Conservation (phyloP, 1,140 invertebrate genomes). For the Manduca sexta region DNA sequence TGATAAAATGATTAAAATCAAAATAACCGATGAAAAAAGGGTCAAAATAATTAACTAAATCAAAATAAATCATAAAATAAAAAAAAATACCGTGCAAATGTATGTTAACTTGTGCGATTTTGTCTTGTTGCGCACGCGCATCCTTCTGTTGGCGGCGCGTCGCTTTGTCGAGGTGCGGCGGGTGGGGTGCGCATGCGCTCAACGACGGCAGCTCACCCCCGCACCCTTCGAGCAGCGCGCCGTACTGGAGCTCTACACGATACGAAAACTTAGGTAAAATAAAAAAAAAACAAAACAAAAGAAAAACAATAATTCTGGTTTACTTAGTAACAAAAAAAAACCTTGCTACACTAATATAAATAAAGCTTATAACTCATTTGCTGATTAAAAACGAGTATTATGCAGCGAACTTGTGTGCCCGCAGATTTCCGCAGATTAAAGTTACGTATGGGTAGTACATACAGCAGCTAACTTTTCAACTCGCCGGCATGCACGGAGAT, state of each 20-base stretch:
- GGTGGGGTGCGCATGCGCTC: slow-evolving; percentile 63
- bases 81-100: slow-evolving; percentile 86
- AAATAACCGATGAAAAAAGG: slow-evolving; percentile 1
- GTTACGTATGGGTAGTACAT: no score
- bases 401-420: no score
- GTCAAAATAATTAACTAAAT: slow-evolving; percentile 21
- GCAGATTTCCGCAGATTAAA: no score
- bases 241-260: slow-evolving; percentile 59
- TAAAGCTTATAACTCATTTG: no score
- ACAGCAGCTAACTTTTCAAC: no score
- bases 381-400: no score
- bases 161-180: slow-evolving; percentile 64
- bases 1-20: not conserved
- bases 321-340: no score
- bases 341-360: no score
- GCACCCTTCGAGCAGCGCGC: slow-evolving; percentile 61
- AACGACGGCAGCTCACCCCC: slow-evolving; percentile 63
- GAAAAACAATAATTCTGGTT: slow-evolving; percentile 21
- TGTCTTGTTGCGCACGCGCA: slow-evolving; percentile 79
- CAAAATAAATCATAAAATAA: slow-evolving; percentile 46
- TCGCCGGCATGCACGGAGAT: no score
- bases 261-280: slow-evolving; percentile 10
- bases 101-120: slow-evolving; percentile 87
- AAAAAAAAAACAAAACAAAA: slow-evolving; percentile 36
- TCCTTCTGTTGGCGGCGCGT: slow-evolving; percentile 75